Percentiles rank a stretch among this genome's conserved stretches.
These are phyloP conservation scores for Pseudoatta argentina DNA, from an alignment of 1,140 invertebrate species.

Conservation along the genomic window DNA sequence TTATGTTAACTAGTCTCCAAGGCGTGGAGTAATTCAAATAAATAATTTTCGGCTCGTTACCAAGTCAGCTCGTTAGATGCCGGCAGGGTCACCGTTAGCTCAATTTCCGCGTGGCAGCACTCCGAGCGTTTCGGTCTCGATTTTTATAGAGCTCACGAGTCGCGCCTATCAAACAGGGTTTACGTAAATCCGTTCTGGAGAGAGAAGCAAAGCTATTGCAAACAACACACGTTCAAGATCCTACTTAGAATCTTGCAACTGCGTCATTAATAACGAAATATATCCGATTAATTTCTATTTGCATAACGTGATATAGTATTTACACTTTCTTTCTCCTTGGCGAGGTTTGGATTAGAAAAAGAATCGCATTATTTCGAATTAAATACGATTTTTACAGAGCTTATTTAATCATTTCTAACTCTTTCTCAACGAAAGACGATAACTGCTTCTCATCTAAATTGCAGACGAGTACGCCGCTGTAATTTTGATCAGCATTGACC, in stretches of 20 bases:
- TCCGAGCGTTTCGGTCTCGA: constrained; percentile 8
- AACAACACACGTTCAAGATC: constrained; percentile 10
- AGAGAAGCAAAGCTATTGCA: neutral
- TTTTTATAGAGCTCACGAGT: constrained; percentile 41
- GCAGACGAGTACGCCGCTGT: neutral
- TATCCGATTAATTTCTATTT: neutral
- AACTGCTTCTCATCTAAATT: constrained; percentile 6
- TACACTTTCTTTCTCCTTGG: neutral
- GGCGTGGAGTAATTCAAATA: neutral
- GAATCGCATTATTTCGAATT: neutral
- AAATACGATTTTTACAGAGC: neutral
- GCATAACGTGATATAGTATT: neutral
- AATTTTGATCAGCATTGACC: constrained; percentile 52
- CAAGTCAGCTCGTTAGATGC: constrained; percentile 30
- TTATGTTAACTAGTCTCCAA: neutral
- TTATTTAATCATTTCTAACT: neutral
- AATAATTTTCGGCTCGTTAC: constrained; percentile 39
- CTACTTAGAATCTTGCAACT: neutral
- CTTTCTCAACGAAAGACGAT: constrained; percentile 6
- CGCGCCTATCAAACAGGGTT: constrained; percentile 8
- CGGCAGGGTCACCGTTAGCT: constrained; percentile 30
- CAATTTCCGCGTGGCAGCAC: constrained; percentile 15
- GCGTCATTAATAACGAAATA: neutral
- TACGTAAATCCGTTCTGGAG: constrained; percentile 7
- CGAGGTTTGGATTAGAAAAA: neutral